Evolutionary conservation across 1,140 invertebrate species (phyloP).

Genomic region (Drosophila ercepeae): DNA sequence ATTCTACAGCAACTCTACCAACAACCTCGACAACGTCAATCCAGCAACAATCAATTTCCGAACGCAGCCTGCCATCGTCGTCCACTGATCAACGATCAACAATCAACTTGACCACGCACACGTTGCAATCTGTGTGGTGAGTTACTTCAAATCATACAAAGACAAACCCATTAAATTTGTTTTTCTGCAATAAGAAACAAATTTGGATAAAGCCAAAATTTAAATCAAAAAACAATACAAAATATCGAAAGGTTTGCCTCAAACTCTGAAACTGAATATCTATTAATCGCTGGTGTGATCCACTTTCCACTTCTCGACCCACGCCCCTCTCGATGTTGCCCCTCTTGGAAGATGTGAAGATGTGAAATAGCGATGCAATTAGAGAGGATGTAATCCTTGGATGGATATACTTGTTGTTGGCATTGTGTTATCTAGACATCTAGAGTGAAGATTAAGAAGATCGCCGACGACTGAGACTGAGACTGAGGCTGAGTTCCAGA

Average conservation of each 20-base stretch:
- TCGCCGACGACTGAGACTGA: conserved; percentile 21
- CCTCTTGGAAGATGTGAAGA: no score
- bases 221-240: conserved; percentile 25
- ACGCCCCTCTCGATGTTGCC: conserved; percentile 62
- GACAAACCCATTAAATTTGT: conserved; percentile 68
- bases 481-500: conserved; percentile 36
- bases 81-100: conserved; percentile 67
- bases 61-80: conserved; percentile 51
- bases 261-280: conserved; percentile 60
- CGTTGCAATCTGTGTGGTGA: conserved; percentile 75
- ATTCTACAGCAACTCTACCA: conserved; percentile 5
- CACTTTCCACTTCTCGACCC: conserved; percentile 75
- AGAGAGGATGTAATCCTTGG: conserved; percentile 7
- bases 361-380: conserved; percentile 19
- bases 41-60: conserved; percentile 42
- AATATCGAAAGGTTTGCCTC: conserved; percentile 63
- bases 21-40: conserved; percentile 39
- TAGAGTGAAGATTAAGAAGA: conserved; percentile 51
- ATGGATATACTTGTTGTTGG: no score
- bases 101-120: conserved; percentile 73
- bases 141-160: conserved; percentile 61
- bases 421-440: conserved; percentile 38
- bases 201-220: conserved; percentile 61
- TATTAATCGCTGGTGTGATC: conserved; percentile 81
- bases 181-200: conserved; percentile 75